Conservation (phyloP, 2,888 invertebrate species). For the Caenorhabditis sp. region DNA sequence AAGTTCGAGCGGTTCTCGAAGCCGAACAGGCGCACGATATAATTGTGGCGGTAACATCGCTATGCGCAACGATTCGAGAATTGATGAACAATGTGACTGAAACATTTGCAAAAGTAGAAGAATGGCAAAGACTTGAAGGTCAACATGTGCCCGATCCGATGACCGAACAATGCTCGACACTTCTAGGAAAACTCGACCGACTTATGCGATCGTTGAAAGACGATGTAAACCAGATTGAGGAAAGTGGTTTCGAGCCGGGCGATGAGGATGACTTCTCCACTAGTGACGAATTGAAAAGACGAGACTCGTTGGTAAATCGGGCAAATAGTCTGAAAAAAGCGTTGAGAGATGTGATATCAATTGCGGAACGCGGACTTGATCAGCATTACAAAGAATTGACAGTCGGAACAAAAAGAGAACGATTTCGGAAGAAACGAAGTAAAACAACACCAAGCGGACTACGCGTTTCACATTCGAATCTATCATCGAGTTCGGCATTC, state of each 20-base stretch:
- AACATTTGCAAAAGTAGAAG: conserved; percentile 4
- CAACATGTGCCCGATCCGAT: conserved; percentile 1
- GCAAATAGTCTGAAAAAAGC: conserved; percentile 86
- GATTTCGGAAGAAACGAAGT: conserved; percentile 56
- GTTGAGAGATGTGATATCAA: conserved; percentile 82
- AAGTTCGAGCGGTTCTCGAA: conserved; percentile 41
- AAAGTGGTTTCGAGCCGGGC: conserved; percentile 55
- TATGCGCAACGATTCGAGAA: conserved; percentile 83
- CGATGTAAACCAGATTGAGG: conserved; percentile 72
- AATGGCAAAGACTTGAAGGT: conserved; percentile 3
- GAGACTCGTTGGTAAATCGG: conserved; percentile 76
- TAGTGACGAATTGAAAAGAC: conserved; percentile 50
- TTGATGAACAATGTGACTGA: conserved; percentile 75
- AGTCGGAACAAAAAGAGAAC: conserved; percentile 44
- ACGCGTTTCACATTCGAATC: conserved; percentile 48
- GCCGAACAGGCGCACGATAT: conserved; percentile 49
- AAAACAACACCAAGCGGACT: conserved; percentile 55
- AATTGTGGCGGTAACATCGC: conserved; percentile 70
- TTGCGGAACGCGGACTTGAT: conserved; percentile 77
- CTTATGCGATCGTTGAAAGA: conserved; percentile 80
- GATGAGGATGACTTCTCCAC: conserved; percentile 45
- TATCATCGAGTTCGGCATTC: conserved; percentile 53
- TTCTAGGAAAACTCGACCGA: conserved; percentile 81
- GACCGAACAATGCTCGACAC: conserved; percentile 75
- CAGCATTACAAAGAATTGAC: conserved; percentile 34